Evolutionary conservation across 2,113 vertebrate genomes (phyloP).

Genomic region (Proterorhinus semilunaris): DNA sequence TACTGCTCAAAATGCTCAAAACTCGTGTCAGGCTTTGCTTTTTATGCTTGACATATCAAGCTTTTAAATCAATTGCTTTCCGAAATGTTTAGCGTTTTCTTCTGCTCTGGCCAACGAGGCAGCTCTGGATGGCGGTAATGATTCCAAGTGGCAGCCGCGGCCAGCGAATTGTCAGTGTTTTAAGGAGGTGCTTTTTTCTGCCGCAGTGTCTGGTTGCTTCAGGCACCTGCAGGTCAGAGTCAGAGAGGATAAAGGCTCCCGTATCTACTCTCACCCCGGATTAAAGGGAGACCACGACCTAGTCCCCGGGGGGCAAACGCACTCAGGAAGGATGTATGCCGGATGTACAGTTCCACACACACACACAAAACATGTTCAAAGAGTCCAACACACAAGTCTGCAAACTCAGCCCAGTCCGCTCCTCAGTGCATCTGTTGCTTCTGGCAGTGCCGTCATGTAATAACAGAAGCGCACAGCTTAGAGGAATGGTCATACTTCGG

Average conservation of each 20-base stretch:
- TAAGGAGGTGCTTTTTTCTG: slow-evolving; percentile 9
- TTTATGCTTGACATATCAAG: slow-evolving; percentile 3
- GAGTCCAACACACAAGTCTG: slow-evolving; percentile 8
- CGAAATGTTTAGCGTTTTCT: background rate
- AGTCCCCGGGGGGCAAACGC: slow-evolving; percentile 6
- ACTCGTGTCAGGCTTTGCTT: background rate
- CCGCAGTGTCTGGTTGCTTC: slow-evolving; percentile 14
- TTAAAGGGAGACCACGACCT: slow-evolving; percentile 39
- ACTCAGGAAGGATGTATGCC: slow-evolving; percentile 13
- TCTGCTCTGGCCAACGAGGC: background rate
- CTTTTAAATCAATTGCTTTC: background rate
- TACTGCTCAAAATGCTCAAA: background rate
- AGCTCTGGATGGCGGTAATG: background rate
- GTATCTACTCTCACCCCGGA: slow-evolving; percentile 36
- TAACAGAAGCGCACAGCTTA: background rate
- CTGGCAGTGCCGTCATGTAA: slow-evolving; percentile 9
- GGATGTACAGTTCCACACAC: slow-evolving; percentile 15
- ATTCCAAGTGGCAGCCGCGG: slow-evolving; percentile 18
- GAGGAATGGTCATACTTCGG: background rate
- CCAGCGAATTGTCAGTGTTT: slow-evolving; percentile 6
- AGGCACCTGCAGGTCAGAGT: slow-evolving; percentile 45
- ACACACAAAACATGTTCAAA: slow-evolving; percentile 1
- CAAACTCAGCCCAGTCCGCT: slow-evolving; percentile 4
- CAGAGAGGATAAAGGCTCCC: slow-evolving; percentile 19
- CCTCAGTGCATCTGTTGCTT: slow-evolving; percentile 10